Conservation (phyloP, 2,113 vertebrate species). For the Oncorhynchus clarkii region DNA sequence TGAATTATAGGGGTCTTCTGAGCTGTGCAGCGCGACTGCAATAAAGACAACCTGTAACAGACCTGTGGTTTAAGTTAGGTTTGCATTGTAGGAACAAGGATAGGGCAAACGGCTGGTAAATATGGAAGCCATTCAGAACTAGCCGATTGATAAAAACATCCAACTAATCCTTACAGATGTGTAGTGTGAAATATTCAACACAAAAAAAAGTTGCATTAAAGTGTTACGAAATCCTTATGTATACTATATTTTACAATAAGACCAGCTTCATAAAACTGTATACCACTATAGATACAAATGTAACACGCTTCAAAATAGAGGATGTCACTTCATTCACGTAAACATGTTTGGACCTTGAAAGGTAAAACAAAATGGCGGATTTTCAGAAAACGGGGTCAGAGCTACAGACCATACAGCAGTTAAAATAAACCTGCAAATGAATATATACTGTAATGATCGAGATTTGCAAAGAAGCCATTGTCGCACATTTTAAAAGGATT, state of each 20-base stretch:
- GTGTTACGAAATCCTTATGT: not conserved
- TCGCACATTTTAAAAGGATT: not conserved
- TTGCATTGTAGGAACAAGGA: too few relatives aligned
- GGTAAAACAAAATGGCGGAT: slow-evolving; percentile 74
- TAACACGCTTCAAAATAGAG: not conserved
- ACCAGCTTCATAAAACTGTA: not conserved
- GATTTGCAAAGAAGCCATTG: slow-evolving; percentile 7
- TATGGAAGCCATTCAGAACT: not conserved
- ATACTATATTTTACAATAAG: not conserved
- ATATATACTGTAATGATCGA: slow-evolving; percentile 17
- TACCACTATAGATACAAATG: not conserved
- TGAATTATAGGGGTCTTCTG: too few relatives aligned
- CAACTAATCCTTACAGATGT: slow-evolving; percentile 22
- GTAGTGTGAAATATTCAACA: slow-evolving; percentile 3
- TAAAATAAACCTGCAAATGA: slow-evolving; percentile 40
- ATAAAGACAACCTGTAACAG: too few relatives aligned
- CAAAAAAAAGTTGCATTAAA: too few relatives aligned
- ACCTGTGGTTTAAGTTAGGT: too few relatives aligned
- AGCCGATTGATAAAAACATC: slow-evolving; percentile 4
- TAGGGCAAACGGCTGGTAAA: too few relatives aligned
- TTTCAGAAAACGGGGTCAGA: slow-evolving; percentile 61
- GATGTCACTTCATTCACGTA: not conserved
- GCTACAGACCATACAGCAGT: slow-evolving; percentile 48
- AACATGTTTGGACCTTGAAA: slow-evolving; percentile 17
- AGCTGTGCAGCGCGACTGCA: too few relatives aligned